Percentiles rank a stretch among this genome's conserved stretches.
phyloP scores from a whole-genome alignment of 2,113 vertebrate species.

The Dascyllus trimaculatus region DNA sequence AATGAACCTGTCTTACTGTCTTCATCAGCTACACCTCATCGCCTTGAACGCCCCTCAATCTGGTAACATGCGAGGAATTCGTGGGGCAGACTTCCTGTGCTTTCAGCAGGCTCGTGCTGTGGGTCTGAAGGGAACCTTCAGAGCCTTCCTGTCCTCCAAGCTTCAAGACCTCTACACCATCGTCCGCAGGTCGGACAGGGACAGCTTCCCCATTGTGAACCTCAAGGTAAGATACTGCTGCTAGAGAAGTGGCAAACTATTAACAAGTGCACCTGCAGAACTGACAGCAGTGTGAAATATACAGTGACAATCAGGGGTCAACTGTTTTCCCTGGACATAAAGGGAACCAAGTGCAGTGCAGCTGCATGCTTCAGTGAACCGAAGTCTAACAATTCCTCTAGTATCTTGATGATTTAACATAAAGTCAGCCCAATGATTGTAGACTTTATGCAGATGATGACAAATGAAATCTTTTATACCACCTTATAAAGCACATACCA shows the following conservation, averaged over 20 bases:
- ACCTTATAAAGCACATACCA: too few relatives aligned
- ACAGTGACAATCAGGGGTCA: too few relatives aligned
- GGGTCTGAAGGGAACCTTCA: conserved; percentile 93
- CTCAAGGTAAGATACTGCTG: conserved; percentile 86
- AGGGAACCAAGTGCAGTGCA: too few relatives aligned
- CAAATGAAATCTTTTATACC: too few relatives aligned
- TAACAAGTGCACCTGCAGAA: neutral
- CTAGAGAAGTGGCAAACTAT: neutral
- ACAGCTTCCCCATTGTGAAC: conserved; percentile 89
- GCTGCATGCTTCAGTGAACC: too few relatives aligned
- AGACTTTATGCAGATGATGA: too few relatives aligned
- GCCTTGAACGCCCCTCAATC: conserved; percentile 92
- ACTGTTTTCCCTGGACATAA: too few relatives aligned
- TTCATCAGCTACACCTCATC: conserved; percentile 90
- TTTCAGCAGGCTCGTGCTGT: conserved; percentile 95
- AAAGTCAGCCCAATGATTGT: too few relatives aligned
- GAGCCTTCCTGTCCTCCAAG: conserved; percentile 96
- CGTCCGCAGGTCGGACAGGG: conserved; percentile 91
- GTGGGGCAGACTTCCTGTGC: conserved; percentile 95
- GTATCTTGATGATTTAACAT: too few relatives aligned
- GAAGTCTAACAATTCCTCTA: too few relatives aligned
- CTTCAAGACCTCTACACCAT: conserved; percentile 97
- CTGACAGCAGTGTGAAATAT: neutral
- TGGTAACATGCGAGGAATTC: conserved; percentile 93
- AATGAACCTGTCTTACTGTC: neutral